phyloP scores from a whole-genome alignment of 2,888 invertebrate species.

The Oscheius onirici region DNA sequence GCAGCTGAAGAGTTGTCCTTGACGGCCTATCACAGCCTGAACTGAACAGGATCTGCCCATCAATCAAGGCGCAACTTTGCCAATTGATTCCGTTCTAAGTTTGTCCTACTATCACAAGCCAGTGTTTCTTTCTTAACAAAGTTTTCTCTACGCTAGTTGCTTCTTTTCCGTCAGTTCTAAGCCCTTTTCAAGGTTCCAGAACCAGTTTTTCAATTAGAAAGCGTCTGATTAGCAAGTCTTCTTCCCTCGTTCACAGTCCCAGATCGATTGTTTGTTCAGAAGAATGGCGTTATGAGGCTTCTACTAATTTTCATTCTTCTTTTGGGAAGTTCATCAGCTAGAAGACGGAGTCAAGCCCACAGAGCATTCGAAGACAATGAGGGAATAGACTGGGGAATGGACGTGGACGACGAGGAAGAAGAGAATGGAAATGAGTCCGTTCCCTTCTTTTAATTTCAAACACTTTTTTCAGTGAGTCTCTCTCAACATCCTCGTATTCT shows the following conservation, averaged over 20 bases:
- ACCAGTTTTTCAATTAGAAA: not conserved
- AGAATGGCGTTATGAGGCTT: not conserved
- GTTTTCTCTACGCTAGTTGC: not conserved
- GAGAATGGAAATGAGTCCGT: not conserved
- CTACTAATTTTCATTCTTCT: not conserved
- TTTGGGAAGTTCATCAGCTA: not conserved
- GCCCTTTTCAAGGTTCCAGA: not conserved
- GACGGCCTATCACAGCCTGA: slow-evolving; percentile 23
- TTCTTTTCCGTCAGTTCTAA: not conserved
- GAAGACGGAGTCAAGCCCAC: slow-evolving; percentile 32
- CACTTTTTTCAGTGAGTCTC: not conserved
- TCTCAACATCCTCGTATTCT: not conserved
- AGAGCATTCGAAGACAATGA: slow-evolving; percentile 29
- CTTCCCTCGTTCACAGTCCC: not conserved
- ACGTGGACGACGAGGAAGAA: slow-evolving; percentile 18
- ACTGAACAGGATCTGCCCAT: slow-evolving; percentile 25
- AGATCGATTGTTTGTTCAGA: not conserved
- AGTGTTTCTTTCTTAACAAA: not conserved
- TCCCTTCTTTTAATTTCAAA: too few relatives aligned
- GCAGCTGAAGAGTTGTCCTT: slow-evolving; percentile 12
- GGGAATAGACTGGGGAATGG: slow-evolving; percentile 28
- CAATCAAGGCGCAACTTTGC: slow-evolving; percentile 26
- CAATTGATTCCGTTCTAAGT: slow-evolving; percentile 21
- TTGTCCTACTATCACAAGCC: not conserved
- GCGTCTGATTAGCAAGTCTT: not conserved